A percentile compares a stretch with the other conserved stretches of the same genome.
phyloP scores from a whole-genome alignment of 2,888 invertebrate species.

The Trachelus iudaicus region DNA sequence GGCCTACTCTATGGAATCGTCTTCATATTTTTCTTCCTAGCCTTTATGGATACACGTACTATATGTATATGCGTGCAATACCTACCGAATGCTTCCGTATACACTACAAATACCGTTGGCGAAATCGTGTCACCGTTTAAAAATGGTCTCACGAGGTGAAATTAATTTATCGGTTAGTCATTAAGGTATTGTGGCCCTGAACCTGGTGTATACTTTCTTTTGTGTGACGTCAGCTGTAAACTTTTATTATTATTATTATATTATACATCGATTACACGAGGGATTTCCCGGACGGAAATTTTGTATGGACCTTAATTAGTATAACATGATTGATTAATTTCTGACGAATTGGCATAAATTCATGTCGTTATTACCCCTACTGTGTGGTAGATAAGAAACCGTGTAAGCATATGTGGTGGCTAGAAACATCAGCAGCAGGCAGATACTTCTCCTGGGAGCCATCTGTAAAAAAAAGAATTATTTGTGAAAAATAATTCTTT shows the following conservation, averaged over 20 bases:
- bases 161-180: neutral
- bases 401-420: slow-evolving; percentile 51
- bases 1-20: slow-evolving; percentile 52
- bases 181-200: neutral
- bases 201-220: neutral
- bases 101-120: neutral
- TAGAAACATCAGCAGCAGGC: slow-evolving; percentile 49
- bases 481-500: neutral
- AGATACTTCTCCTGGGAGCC: slow-evolving; percentile 51
- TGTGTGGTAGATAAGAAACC: slow-evolving; percentile 41
- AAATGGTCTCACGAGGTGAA: neutral
- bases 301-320: neutral
- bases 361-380: slow-evolving; percentile 39
- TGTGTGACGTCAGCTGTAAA: neutral
- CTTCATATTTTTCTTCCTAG: slow-evolving; percentile 16
- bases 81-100: neutral
- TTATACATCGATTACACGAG: neutral
- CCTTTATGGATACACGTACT: neutral
- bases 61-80: neutral
- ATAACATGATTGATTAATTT: neutral
- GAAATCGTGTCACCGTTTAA: neutral
- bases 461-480: slow-evolving; percentile 50
- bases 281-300: neutral
- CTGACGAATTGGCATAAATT: neutral
- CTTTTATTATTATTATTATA: neutral